These are phyloP conservation scores for Archaeoteleia sp. DNA, from an alignment of 2,888 invertebrate species.

Conservation along the genomic window DNA sequence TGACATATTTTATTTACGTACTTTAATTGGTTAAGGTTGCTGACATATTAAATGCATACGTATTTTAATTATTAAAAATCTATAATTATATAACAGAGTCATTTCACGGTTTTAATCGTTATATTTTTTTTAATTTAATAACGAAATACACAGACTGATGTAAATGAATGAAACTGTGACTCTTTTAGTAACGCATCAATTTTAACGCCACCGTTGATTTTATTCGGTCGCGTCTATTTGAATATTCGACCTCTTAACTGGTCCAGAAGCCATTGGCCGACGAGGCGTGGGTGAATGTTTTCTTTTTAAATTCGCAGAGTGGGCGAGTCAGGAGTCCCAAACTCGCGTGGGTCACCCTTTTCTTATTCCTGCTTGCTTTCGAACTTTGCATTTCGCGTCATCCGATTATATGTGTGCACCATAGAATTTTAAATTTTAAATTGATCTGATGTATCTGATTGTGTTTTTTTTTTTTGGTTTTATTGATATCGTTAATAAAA, in stretches of 20 bases:
- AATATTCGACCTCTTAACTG: slow-evolving; percentile 31
- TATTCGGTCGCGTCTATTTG: slow-evolving; percentile 8
- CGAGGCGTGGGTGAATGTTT: slow-evolving; percentile 44
- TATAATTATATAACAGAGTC: too few species aligned
- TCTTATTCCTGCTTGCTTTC: slow-evolving; percentile 3
- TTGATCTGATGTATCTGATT: too few species aligned
- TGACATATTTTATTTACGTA: too few species aligned
- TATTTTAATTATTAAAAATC: too few species aligned
- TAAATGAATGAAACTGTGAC: slow-evolving; percentile 4
- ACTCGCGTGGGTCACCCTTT: background rate
- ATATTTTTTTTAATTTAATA: too few species aligned
- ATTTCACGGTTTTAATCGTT: too few species aligned
- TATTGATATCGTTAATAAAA: too few species aligned
- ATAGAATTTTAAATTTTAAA: too few species aligned
- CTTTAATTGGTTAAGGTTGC: too few species aligned
- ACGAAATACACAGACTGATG: background rate
- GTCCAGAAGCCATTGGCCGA: slow-evolving; percentile 48
- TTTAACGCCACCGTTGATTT: slow-evolving; percentile 4
- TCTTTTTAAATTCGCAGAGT: slow-evolving; percentile 27
- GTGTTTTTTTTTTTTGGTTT: too few species aligned
- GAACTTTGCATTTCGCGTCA: background rate
- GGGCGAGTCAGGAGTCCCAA: slow-evolving; percentile 29
- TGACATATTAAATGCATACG: too few species aligned
- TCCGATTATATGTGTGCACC: too few species aligned
- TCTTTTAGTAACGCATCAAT: slow-evolving; percentile 25